Evolutionary conservation across 2,113 vertebrate species (phyloP).

Genomic region (Mastomys natalensis): DNA sequence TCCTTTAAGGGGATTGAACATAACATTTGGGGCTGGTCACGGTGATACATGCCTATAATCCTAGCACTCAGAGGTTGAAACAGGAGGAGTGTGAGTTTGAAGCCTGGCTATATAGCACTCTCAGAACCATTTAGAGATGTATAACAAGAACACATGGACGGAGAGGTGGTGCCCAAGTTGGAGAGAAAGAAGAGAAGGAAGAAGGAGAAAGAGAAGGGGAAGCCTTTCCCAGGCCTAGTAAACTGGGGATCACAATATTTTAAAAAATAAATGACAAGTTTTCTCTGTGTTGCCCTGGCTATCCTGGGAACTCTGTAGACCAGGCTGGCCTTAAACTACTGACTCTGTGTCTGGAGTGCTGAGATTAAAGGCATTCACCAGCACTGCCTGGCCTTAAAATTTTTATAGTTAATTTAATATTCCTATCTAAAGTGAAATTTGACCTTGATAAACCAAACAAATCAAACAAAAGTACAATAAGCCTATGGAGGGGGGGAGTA

Average conservation of each 20-base stretch:
- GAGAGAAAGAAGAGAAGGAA: too few relatives aligned
- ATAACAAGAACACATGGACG: background rate
- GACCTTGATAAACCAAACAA: background rate
- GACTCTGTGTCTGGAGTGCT: background rate
- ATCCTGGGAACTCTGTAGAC: background rate
- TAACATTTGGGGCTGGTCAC: background rate
- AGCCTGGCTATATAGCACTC: background rate
- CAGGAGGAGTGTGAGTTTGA: background rate
- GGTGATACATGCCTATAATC: background rate
- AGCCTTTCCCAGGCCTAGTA: background rate
- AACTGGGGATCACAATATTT: background rate
- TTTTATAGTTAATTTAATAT: background rate
- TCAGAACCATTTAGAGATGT: background rate
- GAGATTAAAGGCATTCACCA: background rate
- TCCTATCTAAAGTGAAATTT: background rate
- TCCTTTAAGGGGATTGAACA: background rate
- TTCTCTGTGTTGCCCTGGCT: background rate
- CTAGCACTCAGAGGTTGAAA: background rate
- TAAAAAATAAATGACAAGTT: background rate
- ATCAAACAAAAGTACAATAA: background rate
- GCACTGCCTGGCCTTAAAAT: background rate
- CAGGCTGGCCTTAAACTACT: background rate
- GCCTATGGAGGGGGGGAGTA: background rate
- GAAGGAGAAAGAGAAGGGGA: too few relatives aligned
- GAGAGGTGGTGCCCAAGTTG: background rate